phyloP scores from a whole-genome alignment of 2,113 vertebrate species.

The Rhabdomys dilectus region DNA sequence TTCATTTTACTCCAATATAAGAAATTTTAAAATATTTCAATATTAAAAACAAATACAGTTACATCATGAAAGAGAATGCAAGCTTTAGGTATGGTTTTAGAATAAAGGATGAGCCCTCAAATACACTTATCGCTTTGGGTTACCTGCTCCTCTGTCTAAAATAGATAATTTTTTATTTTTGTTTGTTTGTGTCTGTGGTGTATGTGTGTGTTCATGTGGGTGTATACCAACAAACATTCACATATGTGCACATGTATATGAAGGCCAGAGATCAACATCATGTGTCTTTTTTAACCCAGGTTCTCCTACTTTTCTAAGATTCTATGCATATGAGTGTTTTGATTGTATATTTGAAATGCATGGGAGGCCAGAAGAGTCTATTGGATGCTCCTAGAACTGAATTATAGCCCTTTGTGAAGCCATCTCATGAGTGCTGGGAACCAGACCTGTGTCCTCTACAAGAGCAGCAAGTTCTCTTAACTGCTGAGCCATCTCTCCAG shows the following conservation, averaged over 20 bases:
- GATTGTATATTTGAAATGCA: neutral
- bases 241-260: neutral
- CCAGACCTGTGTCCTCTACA: neutral
- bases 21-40: conserved; percentile 43
- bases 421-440: neutral
- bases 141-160: neutral
- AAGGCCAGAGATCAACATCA: neutral
- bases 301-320: neutral
- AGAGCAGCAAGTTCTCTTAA: neutral
- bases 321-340: neutral
- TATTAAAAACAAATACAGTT: conserved; percentile 62
- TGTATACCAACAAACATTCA: neutral
- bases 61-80: neutral
- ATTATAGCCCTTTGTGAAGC: neutral
- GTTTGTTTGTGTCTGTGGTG: neutral
- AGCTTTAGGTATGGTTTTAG: conserved; percentile 25
- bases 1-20: conserved; percentile 51
- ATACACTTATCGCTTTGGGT: neutral
- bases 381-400: neutral
- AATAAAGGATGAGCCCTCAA: conserved; percentile 35
- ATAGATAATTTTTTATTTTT: neutral
- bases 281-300: neutral
- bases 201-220: neutral
- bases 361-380: neutral
- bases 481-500: neutral